Base-by-base conservation (phyloP, 2,113 vertebrate genomes). In the Mobula hypostoma region DNA sequence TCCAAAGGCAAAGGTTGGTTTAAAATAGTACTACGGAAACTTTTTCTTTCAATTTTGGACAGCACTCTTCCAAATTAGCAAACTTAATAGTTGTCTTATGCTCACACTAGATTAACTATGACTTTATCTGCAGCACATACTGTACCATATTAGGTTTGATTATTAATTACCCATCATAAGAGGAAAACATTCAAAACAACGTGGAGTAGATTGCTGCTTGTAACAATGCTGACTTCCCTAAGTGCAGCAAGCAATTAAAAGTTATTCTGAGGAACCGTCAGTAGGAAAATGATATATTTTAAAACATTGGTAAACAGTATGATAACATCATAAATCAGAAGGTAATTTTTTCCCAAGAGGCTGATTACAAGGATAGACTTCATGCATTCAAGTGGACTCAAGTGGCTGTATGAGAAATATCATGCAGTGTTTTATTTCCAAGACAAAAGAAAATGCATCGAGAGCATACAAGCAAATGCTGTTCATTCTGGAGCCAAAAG, bases 1-100 rank as follows among this genome's bases (percentile, higher is more conserved):
- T 3, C 96, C 97, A 5, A 98, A 98, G 96, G 97, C 99, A 95
- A 98, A 98, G 98, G 99, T 99, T 94, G 96, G 97, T 97, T 95
- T 32, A 15, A 90, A 87, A 63, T 87, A 87, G 29, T 87, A 27
- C 14, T 14, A 63, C 58, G 12, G 5, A n/a, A 87, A 63, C 83
- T 87, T 1, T 63, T 61, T 61, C 5, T 29, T 29, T 19, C 32
- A 66, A 32, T 17, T 85, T 32, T 63, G 36, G 27, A 17, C 61
- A 90, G 29, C 58, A n/a, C 61, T 17, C 14, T 90, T 90, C 11
- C 11, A 29, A 9, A 3, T 61, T 11, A 61, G 11, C 61, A n/a
- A 90, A 58, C 1, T 58, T 3, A 63, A 14, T 61, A 63, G 29
- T 63, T 87, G 83, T 29, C 61, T 63, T 19, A 15, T 90, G 7